Conservation (phyloP, 2,888 invertebrate species). For the Chrysolina americana region DNA sequence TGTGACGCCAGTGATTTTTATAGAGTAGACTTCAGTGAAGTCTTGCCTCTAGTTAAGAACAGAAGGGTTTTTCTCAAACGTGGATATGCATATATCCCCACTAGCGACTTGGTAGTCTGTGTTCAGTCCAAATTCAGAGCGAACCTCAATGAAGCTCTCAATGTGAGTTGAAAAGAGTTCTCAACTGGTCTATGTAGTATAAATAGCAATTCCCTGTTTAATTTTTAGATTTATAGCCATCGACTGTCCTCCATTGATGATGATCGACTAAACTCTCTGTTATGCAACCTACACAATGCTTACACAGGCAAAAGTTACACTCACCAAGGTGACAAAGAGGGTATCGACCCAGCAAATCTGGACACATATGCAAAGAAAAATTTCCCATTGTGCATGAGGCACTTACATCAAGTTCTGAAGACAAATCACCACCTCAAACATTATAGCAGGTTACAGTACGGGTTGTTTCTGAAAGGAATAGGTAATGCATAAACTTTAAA, state of each 20-base stretch:
- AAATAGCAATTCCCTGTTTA: background rate
- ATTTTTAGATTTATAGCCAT: constrained; percentile 74
- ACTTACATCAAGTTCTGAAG: constrained; percentile 85
- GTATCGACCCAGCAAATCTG: constrained; percentile 68
- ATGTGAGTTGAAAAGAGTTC: constrained; percentile 68
- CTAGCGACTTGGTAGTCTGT: constrained; percentile 87
- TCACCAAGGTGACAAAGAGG: constrained; percentile 67
- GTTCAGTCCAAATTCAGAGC: constrained; percentile 83
- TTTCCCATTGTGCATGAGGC: constrained; percentile 97
- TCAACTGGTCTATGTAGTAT: background rate
- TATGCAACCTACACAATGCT: constrained; percentile 84
- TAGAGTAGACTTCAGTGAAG: constrained; percentile 79
- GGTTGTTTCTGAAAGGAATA: constrained; percentile 91
- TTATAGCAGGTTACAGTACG: constrained; percentile 90
- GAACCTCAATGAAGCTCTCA: constrained; percentile 79
- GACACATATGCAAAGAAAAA: constrained; percentile 86
- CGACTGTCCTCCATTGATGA: constrained; percentile 86
- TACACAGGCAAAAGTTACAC: constrained; percentile 89
- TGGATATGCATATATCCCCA: constrained; percentile 91
- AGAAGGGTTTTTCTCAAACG: constrained; percentile 84
- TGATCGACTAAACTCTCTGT: constrained; percentile 81
- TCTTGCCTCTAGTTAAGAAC: constrained; percentile 84
- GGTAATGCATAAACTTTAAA: constrained; percentile 42
- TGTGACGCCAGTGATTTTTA: constrained; percentile 77
- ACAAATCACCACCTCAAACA: constrained; percentile 91